Conservation (phyloP, 1,140 invertebrate species). For the Caerostris darwini region DNA sequence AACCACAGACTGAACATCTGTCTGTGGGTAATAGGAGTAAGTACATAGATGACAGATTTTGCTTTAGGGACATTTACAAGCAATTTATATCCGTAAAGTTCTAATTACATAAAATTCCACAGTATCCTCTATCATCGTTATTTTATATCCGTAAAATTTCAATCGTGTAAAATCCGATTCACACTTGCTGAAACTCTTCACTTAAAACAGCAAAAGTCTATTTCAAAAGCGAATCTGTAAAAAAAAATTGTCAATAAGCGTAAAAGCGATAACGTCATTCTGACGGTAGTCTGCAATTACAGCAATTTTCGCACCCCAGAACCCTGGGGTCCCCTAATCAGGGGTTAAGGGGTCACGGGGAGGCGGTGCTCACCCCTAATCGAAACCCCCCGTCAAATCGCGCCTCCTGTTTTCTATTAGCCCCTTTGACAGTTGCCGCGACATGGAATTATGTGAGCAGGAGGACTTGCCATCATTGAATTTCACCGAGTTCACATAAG, state of each 20-base stretch:
- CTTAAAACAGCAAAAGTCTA: too few relatives aligned
- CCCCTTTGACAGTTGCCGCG: conserved; percentile 40
- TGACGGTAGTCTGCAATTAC: conserved; percentile 67
- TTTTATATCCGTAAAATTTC: neutral
- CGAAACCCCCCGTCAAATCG: conserved; percentile 37
- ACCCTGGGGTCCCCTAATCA: conserved; percentile 64
- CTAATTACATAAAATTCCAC: too few relatives aligned
- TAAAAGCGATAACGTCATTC: conserved; percentile 35
- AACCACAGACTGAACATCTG: too few relatives aligned
- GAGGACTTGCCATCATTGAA: conserved; percentile 40
- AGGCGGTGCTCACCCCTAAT: conserved; percentile 35
- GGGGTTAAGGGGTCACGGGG: conserved; percentile 56
- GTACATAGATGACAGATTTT: too few relatives aligned
- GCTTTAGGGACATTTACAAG: too few relatives aligned
- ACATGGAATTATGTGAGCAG: neutral
- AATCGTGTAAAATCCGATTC: neutral
- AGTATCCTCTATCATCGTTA: neutral
- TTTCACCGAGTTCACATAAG: conserved; percentile 42
- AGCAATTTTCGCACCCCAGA: conserved; percentile 69
- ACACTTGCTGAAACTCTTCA: too few relatives aligned
- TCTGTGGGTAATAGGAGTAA: too few relatives aligned
- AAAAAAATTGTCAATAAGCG: neutral
- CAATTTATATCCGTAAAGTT: too few relatives aligned
- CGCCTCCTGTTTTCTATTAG: conserved; percentile 67
- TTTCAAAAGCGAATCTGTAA: neutral